These are phyloP conservation scores for Acomys russatus DNA, from an alignment of 2,797 vertebrate genomes.

Conservation along the genomic window DNA sequence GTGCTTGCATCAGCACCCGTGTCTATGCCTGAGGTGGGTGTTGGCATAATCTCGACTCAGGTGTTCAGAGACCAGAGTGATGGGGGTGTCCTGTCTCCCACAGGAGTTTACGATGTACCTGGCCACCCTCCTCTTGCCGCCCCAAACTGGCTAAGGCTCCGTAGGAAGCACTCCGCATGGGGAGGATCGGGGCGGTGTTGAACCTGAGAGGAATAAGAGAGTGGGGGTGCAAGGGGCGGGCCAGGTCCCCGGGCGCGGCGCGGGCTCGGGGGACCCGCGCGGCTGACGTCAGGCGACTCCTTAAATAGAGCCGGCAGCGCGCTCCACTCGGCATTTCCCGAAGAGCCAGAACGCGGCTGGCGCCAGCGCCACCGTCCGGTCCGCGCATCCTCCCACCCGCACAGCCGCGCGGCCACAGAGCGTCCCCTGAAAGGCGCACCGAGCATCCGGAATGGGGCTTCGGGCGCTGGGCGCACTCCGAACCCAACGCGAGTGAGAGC, in stretches of 20 bases:
- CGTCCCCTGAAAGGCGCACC: conserved; percentile 48
- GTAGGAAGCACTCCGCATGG: background rate
- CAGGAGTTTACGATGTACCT: background rate
- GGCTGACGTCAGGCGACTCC: conserved; percentile 93
- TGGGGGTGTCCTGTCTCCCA: background rate
- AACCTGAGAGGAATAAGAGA: conserved; percentile 1
- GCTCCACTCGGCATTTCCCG: conserved; percentile 83
- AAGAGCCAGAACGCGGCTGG: conserved; percentile 70
- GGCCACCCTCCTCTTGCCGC: background rate
- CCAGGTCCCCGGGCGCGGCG: conserved; percentile 75
- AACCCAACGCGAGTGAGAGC: conserved; percentile 11
- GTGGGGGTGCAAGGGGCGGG: conserved; percentile 70
- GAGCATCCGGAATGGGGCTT: conserved; percentile 58
- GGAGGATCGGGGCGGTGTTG: background rate
- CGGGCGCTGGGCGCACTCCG: conserved; percentile 62
- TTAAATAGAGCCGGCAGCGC: conserved; percentile 91
- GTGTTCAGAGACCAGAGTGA: background rate
- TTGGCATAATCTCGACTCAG: conserved; percentile 13
- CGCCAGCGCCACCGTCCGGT: conserved; percentile 80
- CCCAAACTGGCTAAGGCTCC: background rate
- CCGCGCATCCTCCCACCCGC: conserved; percentile 40
- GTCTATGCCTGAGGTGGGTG: background rate
- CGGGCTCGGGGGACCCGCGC: conserved; percentile 85
- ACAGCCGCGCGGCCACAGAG: conserved; percentile 42
- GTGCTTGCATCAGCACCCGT: background rate